Evolutionary conservation across 1,140 invertebrate species (phyloP).

Genomic region (Cyclina sinensis): DNA sequence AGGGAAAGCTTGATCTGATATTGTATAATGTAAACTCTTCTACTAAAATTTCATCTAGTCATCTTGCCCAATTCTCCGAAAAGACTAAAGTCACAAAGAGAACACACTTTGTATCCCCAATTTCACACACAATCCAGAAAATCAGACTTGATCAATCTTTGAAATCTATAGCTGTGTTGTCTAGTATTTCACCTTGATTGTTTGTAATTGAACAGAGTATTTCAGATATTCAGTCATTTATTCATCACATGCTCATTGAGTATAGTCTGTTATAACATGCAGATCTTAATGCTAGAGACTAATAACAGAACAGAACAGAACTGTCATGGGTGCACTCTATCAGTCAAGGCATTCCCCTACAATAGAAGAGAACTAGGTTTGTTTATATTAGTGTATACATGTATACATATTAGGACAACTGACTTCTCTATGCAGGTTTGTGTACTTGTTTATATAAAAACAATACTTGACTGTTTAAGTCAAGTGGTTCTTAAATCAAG

Average conservation of each 20-base stretch:
- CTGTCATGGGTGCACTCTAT: not conserved
- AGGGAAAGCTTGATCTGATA: too few species aligned
- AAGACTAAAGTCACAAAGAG: too few species aligned
- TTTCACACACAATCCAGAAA: too few species aligned
- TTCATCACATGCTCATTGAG: not conserved
- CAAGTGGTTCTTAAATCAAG: too few species aligned
- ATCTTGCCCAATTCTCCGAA: too few species aligned
- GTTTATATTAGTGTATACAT: too few species aligned
- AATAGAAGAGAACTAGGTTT: not conserved
- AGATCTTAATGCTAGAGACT: constrained; percentile 4
- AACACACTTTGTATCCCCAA: too few species aligned
- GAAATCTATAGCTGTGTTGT: too few species aligned
- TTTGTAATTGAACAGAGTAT: not conserved
- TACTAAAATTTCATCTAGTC: too few species aligned
- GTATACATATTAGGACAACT: not conserved
- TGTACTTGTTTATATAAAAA: not conserved
- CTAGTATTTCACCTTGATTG: not conserved
- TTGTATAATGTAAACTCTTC: too few species aligned
- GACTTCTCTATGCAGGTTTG: not conserved
- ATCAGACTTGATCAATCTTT: too few species aligned
- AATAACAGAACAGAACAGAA: too few species aligned
- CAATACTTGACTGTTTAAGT: not conserved
- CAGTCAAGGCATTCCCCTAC: constrained; percentile 14
- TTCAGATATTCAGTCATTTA: not conserved
- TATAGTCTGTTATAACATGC: not conserved